Percentiles rank a stretch among this genome's conserved stretches.
These are phyloP conservation scores for Endomychus coccineus DNA, from an alignment of 2,888 invertebrate genomes.

Conservation along the genomic window DNA sequence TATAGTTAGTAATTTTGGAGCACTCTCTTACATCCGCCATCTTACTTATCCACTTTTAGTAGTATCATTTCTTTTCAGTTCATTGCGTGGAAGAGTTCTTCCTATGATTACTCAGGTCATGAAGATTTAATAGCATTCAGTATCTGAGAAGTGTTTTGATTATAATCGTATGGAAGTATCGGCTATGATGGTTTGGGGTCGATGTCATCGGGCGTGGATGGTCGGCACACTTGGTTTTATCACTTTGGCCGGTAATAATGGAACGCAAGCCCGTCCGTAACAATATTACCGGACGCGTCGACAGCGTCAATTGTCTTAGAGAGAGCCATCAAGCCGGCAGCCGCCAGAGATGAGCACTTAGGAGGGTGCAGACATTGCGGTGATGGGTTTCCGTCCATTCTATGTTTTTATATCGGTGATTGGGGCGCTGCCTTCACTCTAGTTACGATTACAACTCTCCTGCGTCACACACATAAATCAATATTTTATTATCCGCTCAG, in stretches of 20 bases:
- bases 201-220: conserved; percentile 9
- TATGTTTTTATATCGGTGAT: conserved; percentile 32
- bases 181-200: conserved; percentile 2
- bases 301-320: conserved; percentile 34
- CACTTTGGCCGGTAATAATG: conserved; percentile 13
- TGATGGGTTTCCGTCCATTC: conserved; percentile 24
- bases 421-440: conserved; percentile 22
- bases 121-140: no score
- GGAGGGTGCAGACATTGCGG: conserved; percentile 26
- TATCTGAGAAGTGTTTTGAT: no score
- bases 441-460: conserved; percentile 35
- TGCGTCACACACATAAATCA: conserved; percentile 34
- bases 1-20: no score
- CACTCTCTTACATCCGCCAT: no score
- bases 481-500: conserved; percentile 37
- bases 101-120: no score
- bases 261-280: conserved; percentile 25
- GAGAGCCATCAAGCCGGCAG: conserved; percentile 35
- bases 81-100: no score
- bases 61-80: no score
- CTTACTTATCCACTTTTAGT: no score
- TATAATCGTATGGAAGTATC: no score
- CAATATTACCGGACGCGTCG: conserved; percentile 33
- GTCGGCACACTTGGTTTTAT: conserved; percentile 8
- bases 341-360: conserved; percentile 34